Base-by-base conservation (phyloP, 2,888 invertebrate genomes). In the Pocota personata region DNA sequence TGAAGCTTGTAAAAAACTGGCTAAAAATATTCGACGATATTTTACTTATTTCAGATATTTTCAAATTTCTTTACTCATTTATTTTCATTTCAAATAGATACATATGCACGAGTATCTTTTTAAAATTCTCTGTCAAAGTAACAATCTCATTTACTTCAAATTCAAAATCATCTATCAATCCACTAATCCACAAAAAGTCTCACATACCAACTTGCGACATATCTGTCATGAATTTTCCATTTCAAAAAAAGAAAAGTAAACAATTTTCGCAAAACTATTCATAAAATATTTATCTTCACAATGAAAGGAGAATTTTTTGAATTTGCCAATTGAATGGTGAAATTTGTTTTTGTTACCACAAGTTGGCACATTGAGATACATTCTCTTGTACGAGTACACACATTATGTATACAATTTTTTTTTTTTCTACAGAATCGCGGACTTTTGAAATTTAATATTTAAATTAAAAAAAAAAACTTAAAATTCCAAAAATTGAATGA, bases 51-150 rank as follows among this genome's bases (percentile, higher is more conserved):
- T n/a, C n/a, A n/a, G n/a, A n/a, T n/a, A n/a, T n/a, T n/a, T n/a
- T n/a, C n/a, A n/a, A n/a, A n/a, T n/a, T n/a, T n/a, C n/a, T n/a
- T n/a, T n/a, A 32, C 16, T 35, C 14, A 35, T 32, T 52, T 35
- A 19, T 19, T 16, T 57, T 32, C 10, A 7, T 16, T 16, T 55
- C 16, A 6, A 32, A 19, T 8, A 57, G 1, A 12, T 37, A 21
- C n/a, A n/a, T n/a, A n/a, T n/a, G n/a, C n/a, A n/a, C n/a, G n/a
- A n/a, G n/a, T n/a, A n/a, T n/a, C n/a, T 37, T 37, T 40, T 58
- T 32, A 12, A 62, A 62, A 46, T 46, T 62, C 46, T 62, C 46
- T 27, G 62, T 46, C 62, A 62, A 46, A 32, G 62, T 62, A 62
- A 27, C 5, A 46, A 46, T 62, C 19, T 46, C 46, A 19, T 62